These are phyloP conservation scores for Adelphocoris suturalis DNA, from an alignment of 2,888 invertebrate species.

Conservation along the genomic window DNA sequence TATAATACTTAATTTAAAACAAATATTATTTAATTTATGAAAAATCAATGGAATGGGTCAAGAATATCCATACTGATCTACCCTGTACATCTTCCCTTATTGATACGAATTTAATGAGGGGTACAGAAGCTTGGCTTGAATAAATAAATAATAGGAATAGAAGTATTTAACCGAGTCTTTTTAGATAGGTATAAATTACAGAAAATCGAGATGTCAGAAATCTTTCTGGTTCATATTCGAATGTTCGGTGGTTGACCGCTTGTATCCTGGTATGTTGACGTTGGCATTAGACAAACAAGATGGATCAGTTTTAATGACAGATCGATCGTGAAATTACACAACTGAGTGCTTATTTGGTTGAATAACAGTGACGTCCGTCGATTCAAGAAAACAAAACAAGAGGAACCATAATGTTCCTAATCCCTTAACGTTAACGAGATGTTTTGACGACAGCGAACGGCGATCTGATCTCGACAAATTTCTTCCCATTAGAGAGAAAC, in stretches of 20 bases:
- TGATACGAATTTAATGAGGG: no score
- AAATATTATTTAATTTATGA: no score
- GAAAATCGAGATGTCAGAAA: no score
- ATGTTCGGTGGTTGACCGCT: neutral
- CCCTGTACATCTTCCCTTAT: no score
- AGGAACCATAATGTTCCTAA: constrained; percentile 27
- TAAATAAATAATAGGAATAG: no score
- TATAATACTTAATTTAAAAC: no score
- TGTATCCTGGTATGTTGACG: constrained; percentile 2
- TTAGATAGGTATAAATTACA: no score
- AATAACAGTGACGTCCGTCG: neutral
- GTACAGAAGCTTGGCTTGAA: no score
- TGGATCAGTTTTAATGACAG: neutral
- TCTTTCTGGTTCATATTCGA: no score
- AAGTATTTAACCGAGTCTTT: no score
- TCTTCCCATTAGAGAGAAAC: neutral
- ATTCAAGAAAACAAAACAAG: neutral
- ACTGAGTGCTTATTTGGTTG: neutral
- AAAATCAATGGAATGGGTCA: no score
- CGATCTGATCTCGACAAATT: neutral
- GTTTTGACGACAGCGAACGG: neutral
- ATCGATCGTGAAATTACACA: neutral
- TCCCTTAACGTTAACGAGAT: neutral
- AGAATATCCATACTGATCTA: no score
- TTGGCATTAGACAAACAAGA: neutral